Conservation (phyloP, 1,140 invertebrate species). For the Habropoda laboriosa region DNA sequence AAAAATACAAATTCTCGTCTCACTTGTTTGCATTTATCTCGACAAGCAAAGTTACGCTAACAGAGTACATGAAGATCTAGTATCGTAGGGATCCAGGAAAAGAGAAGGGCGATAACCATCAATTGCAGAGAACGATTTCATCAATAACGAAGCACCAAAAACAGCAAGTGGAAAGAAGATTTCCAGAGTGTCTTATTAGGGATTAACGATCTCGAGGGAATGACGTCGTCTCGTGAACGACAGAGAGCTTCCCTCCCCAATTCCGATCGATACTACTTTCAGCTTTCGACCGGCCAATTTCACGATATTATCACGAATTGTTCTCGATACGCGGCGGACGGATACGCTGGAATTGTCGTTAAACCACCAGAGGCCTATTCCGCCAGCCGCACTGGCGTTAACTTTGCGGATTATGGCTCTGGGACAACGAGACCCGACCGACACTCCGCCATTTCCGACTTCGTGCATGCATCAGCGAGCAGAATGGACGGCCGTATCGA, state of each 20-base stretch:
- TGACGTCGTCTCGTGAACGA: background rate
- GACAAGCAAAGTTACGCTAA: too few species aligned
- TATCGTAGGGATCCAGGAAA: too few species aligned
- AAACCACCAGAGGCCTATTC: conserved; percentile 48
- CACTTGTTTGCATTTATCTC: too few species aligned
- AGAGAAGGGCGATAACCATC: background rate
- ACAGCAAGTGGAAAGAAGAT: background rate
- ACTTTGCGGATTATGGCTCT: conserved; percentile 38
- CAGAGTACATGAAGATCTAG: background rate
- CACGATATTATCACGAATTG: conserved; percentile 18
- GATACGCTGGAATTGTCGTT: conserved; percentile 36
- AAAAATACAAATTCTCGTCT: too few species aligned
- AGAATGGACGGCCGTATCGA: conserved; percentile 10
- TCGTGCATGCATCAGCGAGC: background rate
- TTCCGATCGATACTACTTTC: conserved; percentile 28
- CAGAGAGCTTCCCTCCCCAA: too few species aligned
- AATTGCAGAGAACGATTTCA: background rate
- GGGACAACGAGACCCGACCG: conserved; percentile 2
- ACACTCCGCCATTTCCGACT: conserved; percentile 15
- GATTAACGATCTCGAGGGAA: background rate
- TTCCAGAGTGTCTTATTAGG: background rate
- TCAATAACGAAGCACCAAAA: background rate
- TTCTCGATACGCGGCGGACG: conserved; percentile 1
- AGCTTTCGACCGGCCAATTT: conserved; percentile 19
- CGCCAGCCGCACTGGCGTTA: conserved; percentile 12